Base-by-base conservation (phyloP, 2,888 invertebrate species). In the Eupithecia exiguata region DNA sequence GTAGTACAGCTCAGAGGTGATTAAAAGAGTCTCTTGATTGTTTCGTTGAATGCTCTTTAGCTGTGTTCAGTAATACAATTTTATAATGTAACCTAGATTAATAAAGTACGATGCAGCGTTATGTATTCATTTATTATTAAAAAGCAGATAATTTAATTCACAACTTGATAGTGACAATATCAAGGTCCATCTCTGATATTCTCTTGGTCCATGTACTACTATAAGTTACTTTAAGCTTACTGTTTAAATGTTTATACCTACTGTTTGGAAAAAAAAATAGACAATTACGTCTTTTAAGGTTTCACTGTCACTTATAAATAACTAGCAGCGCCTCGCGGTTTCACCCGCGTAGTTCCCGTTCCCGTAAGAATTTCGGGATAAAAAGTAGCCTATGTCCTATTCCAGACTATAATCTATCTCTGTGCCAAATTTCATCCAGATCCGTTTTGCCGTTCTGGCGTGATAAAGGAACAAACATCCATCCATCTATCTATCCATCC, bases 1-100 rank as follows among this genome's bases (percentile, higher is more conserved):
- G 62, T 69, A 62, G 36, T 62, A 69, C 71, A 63, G 61, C 30
- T 65, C 63, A 61, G 35, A 71, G 65, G 61, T 49, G 62, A n/a
- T 38, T 30, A 68, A 38, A 25, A 38, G 25, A n/a, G 6, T 43
- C 14, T 67, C 5, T 43, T n/a, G 53, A 21, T 40, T 69, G 58
- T 69, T 61, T 69, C n/a, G 16, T 46, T 38, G 10, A 25, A 25
- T 38, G 40, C 61, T 21, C 30, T 61, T 40, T 61, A 40, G 14
- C 9, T 35, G 21, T 12, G 53, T 21, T 49, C 49, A 49, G 21
- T 14, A 58, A 58, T 25, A 58, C 10, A 21, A 58, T 58, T 58
- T n/a, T 25, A 58, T 25, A 9, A 25, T 12, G 53, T 12, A 21
- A 12, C 21, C 21, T 12, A 53, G 3, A 53, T 9, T n/a, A n/a